A percentile compares a stretch with the other conserved stretches of the same genome.
phyloP scores from a whole-genome alignment of 2,113 vertebrate species.

The Willisornis vidua region DNA sequence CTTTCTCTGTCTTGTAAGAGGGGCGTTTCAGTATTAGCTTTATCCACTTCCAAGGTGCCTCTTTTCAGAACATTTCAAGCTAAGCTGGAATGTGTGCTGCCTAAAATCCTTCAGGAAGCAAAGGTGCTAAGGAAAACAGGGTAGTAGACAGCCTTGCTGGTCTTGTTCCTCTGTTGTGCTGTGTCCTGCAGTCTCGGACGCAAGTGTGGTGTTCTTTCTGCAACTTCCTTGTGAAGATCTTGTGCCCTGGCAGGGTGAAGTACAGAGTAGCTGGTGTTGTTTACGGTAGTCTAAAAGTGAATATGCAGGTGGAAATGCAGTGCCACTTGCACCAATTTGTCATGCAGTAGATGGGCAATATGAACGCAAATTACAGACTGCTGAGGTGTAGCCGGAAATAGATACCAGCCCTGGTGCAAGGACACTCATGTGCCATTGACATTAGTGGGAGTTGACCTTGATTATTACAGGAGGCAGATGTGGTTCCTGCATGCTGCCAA shows the following conservation, averaged over 20 bases:
- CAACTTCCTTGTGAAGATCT: not conserved
- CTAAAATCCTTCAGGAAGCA: not conserved
- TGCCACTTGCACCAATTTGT: constrained; percentile 38
- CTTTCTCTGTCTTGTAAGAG: not conserved
- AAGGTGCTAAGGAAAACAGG: not conserved
- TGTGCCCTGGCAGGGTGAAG: not conserved
- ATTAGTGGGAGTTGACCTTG: not conserved
- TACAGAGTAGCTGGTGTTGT: not conserved
- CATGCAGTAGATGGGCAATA: constrained; percentile 33
- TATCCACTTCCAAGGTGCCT: not conserved
- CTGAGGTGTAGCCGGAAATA: constrained; percentile 38
- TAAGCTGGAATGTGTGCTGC: accelerated
- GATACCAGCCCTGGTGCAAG: not conserved
- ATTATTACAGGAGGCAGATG: not conserved
- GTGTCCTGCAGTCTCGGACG: not conserved
- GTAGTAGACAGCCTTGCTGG: not conserved
- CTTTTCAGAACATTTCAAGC: not conserved
- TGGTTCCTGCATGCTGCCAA: not conserved
- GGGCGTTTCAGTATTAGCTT: not conserved
- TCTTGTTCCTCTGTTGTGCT: not conserved
- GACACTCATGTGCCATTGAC: not conserved
- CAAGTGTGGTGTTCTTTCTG: not conserved
- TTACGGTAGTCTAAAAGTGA: not conserved
- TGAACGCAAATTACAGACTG: constrained; percentile 31
- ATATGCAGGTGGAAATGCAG: constrained; percentile 39